These are phyloP conservation scores for Dicranocentrus wangi DNA, from an alignment of 2,888 invertebrate genomes.

Conservation along the genomic window DNA sequence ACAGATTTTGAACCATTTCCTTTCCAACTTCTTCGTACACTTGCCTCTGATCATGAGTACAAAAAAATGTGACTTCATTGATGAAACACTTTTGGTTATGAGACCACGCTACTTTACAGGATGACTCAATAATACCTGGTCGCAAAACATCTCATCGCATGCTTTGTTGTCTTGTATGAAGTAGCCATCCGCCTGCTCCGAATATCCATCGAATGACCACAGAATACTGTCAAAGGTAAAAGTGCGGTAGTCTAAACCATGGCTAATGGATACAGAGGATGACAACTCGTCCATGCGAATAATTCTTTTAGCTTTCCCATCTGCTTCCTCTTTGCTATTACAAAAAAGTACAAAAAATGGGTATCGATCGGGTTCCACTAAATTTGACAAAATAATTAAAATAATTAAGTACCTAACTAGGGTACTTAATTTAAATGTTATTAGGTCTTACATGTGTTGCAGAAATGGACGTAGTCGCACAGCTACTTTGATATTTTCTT, in stretches of 20 bases:
- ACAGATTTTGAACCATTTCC: slow-evolving; percentile 78
- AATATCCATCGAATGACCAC: slow-evolving; percentile 78
- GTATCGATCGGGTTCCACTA: too few relatives aligned
- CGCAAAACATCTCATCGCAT: slow-evolving; percentile 76
- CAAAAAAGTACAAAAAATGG: too few relatives aligned
- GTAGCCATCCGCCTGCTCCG: slow-evolving; percentile 76
- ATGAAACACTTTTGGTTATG: neutral
- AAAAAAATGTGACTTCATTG: neutral
- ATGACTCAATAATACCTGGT: too few relatives aligned
- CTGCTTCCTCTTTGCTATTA: slow-evolving; percentile 76
- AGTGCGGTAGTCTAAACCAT: slow-evolving; percentile 74
- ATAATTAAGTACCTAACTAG: too few relatives aligned
- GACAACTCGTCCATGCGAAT: slow-evolving; percentile 76
- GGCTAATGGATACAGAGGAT: slow-evolving; percentile 75
- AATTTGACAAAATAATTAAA: too few relatives aligned
- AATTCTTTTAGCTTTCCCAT: slow-evolving; percentile 76
- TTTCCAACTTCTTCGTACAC: slow-evolving; percentile 78
- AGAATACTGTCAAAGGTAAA: slow-evolving; percentile 78
- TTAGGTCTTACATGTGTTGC: slow-evolving; percentile 21
- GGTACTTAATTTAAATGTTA: neutral
- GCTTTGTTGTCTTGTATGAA: slow-evolving; percentile 74
- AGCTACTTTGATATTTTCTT: slow-evolving; percentile 57
- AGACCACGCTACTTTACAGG: neutral
- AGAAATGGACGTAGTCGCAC: slow-evolving; percentile 58
- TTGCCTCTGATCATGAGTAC: slow-evolving; percentile 74